Percentiles rank a stretch among this genome's conserved stretches.
These are phyloP conservation scores for Seriola aureovittata DNA, from an alignment of 2,113 vertebrate species.

Conservation along the genomic window DNA sequence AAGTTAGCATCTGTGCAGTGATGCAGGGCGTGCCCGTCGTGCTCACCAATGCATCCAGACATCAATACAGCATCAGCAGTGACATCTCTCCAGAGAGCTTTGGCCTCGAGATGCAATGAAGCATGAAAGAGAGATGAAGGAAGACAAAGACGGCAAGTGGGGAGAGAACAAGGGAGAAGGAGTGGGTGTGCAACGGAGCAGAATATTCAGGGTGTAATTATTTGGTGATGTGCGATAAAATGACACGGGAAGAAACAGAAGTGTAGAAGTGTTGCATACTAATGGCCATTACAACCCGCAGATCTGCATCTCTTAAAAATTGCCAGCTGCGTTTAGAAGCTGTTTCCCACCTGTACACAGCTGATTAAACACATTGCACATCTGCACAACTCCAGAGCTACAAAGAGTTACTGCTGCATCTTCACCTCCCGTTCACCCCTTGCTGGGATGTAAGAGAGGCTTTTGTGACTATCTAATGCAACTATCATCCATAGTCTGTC, in stretches of 20 bases:
- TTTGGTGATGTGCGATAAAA: conserved; percentile 58
- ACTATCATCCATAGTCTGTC: background rate
- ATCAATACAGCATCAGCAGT: conserved; percentile 69
- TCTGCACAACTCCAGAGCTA: background rate
- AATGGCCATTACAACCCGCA: conserved; percentile 26
- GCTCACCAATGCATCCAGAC: conserved; percentile 58
- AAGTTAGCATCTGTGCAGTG: conserved; percentile 35
- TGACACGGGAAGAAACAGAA: conserved; percentile 53
- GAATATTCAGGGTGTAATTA: conserved; percentile 57
- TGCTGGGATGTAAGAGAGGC: background rate
- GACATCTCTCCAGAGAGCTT: conserved; percentile 69
- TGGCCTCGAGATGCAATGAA: conserved; percentile 61
- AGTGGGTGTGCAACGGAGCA: conserved; percentile 44
- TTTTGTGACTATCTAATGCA: conserved; percentile 9
- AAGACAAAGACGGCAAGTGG: conserved; percentile 52
- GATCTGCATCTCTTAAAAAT: conserved; percentile 37
- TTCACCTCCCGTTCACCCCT: conserved; percentile 34
- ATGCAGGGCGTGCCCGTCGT: conserved; percentile 30
- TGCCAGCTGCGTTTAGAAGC: conserved; percentile 30
- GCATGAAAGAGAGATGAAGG: conserved; percentile 65
- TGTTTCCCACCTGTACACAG: conserved; percentile 30
- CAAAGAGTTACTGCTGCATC: background rate
- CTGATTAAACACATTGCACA: conserved; percentile 31
- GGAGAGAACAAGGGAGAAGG: conserved; percentile 30
- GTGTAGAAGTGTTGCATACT: conserved; percentile 47